Base-by-base conservation (phyloP, 2,888 invertebrate genomes). In the Agelastica alni region DNA sequence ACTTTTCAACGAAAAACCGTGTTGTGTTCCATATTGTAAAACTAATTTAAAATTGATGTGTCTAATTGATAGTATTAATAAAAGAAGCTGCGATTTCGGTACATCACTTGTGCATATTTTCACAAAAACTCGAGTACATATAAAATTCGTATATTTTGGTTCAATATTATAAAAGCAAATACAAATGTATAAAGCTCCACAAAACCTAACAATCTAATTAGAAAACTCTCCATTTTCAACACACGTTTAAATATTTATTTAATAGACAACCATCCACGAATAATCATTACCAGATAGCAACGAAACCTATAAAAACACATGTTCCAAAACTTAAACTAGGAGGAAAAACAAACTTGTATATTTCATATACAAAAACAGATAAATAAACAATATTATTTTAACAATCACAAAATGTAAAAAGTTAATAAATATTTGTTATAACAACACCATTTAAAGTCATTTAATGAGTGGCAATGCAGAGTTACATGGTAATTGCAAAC, bases 121-220 rank as follows among this genome's bases (percentile, higher is more conserved):
- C 48, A 60, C 28, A 41, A 52, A 61, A 59, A 61, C 49, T 47
- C 53, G 44, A 34, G 48, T 56, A 45, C 56, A 56, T 63, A 64
- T 53, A 60, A 66, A 65, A 65, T 56, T 51, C 45, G 58, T 63
- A 58, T 56, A 62, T 61, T 64, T 60, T 59, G 54, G 52, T 42
- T 43, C 53, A 51, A 52, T 53, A 54, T 60, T 64, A 63, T 63
- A 62, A 66, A 65, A 66, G 62, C 63, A 45, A 58, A 64, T 68
- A 65, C 64, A 68, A 63, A 66, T 51, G 59, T 65, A 65, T 64
- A 66, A 68, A 66, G 64, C 64, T 58, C 54, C 56, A 66, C 62
- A 66, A 67, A 49, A 64, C 59, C 64, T 65, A 68, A 67, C 64
- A 56, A 57, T 60, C 60, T 61, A 64, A 47, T 39, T 59, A 59